A percentile compares a stretch with the other conserved stretches of the same genome.
These are phyloP conservation scores for Diadema setosum DNA, from an alignment of 35 echinoderm and acorn worm genomes.

Conservation along the genomic window DNA sequence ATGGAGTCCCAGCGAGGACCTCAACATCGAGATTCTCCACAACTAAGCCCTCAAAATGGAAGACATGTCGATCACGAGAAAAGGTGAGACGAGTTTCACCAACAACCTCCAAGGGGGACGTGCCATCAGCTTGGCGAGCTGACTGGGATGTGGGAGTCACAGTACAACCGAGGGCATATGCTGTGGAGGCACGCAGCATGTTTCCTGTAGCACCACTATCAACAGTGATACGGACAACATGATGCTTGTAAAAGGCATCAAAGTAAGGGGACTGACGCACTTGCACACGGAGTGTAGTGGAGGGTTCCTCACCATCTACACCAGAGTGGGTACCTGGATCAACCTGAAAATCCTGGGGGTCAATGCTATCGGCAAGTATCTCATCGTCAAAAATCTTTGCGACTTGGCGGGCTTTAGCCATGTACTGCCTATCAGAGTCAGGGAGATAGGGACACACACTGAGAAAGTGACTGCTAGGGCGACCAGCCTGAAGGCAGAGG, in stretches of 20 bases:
- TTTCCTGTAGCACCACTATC: slow-evolving; percentile 71
- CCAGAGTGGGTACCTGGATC: neutral
- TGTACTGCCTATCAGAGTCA: slow-evolving; percentile 8
- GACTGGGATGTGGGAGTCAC: slow-evolving; percentile 31
- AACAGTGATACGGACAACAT: neutral
- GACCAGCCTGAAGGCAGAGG: slow-evolving; percentile 29
- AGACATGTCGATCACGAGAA: neutral
- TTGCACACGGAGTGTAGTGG: neutral
- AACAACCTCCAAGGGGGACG: slow-evolving; percentile 32
- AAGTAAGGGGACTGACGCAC: neutral
- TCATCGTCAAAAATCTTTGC: neutral
- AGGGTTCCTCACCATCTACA: too few species aligned
- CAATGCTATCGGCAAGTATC: neutral
- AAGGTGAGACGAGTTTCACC: slow-evolving; percentile 41
- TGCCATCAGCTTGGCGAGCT: slow-evolving; percentile 71
- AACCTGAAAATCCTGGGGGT: too few species aligned
- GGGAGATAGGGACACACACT: slow-evolving; percentile 58
- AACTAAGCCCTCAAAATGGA: slow-evolving; percentile 37
- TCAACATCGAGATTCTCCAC: slow-evolving; percentile 46
- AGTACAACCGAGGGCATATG: neutral
- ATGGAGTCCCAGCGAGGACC: slow-evolving; percentile 35
- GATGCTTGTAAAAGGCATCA: neutral
- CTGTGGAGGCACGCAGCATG: slow-evolving; percentile 40
- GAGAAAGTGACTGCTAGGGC: slow-evolving; percentile 27
- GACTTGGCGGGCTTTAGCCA: slow-evolving; percentile 19